Evolutionary conservation across 1,140 invertebrate species (phyloP).

Genomic region (Harlomillsia oculata): DNA sequence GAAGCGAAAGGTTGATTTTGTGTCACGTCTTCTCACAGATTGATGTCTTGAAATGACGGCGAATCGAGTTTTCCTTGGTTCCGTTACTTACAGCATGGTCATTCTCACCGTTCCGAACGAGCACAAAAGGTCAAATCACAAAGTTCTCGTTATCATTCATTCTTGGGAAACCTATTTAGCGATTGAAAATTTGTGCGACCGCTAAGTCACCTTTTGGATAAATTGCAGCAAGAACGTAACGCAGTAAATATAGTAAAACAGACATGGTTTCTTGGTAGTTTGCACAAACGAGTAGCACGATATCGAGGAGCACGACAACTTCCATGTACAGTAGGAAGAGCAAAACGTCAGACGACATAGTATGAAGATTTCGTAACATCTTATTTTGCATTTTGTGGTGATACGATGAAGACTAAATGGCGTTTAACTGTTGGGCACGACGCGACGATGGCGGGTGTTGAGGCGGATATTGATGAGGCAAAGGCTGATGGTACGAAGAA

Average conservation of each 20-base stretch:
- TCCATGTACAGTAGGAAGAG: neutral
- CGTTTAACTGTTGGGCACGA: slow-evolving; percentile 34
- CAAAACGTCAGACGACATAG: neutral
- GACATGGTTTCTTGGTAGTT: neutral
- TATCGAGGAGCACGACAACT: neutral
- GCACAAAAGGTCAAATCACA: too few relatives aligned
- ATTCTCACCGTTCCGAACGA: too few relatives aligned
- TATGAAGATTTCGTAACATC: neutral
- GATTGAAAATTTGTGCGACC: too few relatives aligned
- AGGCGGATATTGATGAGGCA: slow-evolving; percentile 15
- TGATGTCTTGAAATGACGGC: too few relatives aligned
- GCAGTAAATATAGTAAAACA: neutral
- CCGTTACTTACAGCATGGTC: too few relatives aligned
- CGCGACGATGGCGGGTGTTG: slow-evolving; percentile 17
- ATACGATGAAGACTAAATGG: slow-evolving; percentile 22
- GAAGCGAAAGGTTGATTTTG: too few relatives aligned
- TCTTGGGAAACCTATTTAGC: too few relatives aligned
- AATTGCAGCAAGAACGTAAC: neutral
- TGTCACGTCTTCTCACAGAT: too few relatives aligned
- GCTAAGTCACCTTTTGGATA: too few relatives aligned
- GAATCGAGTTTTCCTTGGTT: too few relatives aligned
- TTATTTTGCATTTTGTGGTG: neutral
- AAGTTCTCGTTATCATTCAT: too few relatives aligned
- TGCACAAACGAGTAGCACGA: neutral
- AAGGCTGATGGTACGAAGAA: slow-evolving; percentile 10